A percentile compares a stretch with the other conserved stretches of the same genome.
These are phyloP conservation scores for Bombyx mandarina DNA, from an alignment of 1,140 invertebrate genomes.

Conservation along the genomic window DNA sequence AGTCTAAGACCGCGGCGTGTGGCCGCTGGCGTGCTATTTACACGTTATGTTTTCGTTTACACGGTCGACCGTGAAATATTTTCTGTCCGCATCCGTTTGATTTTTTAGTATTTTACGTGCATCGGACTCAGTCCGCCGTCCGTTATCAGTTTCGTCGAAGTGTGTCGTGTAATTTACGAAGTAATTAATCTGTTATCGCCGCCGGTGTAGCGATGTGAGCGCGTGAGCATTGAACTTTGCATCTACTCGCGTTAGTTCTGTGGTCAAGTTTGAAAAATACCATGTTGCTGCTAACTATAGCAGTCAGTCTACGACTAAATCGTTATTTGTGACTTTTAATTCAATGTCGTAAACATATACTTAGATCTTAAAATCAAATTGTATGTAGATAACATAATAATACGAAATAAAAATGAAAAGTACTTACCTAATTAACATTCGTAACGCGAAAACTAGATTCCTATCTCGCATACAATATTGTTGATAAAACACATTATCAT, in stretches of 20 bases:
- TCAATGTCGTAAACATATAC: too few species aligned
- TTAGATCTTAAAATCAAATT: too few species aligned
- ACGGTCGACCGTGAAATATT: slow-evolving; percentile 8
- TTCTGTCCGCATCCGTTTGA: slow-evolving; percentile 17
- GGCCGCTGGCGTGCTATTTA: slow-evolving; percentile 18
- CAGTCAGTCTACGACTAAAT: not conserved
- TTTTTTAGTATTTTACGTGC: slow-evolving; percentile 32
- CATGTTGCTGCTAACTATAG: slow-evolving; percentile 3
- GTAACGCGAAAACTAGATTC: too few species aligned
- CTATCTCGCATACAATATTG: too few species aligned
- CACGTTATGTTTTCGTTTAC: slow-evolving; percentile 18
- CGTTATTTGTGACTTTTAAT: too few species aligned
- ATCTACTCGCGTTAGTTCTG: slow-evolving; percentile 22
- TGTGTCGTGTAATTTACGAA: slow-evolving; percentile 62
- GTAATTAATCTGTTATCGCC: slow-evolving; percentile 64
- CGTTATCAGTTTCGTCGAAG: slow-evolving; percentile 53
- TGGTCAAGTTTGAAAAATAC: slow-evolving; percentile 11
- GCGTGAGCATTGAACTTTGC: slow-evolving; percentile 48
- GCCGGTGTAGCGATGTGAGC: slow-evolving; percentile 29
- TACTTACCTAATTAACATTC: too few species aligned
- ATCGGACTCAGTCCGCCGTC: slow-evolving; percentile 39
- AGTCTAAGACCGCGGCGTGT: slow-evolving; percentile 12
- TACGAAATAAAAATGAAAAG: too few species aligned
- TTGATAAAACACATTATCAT: too few species aligned
- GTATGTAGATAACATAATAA: too few species aligned